These are phyloP conservation scores for Astreopora myriophthalma DNA, from an alignment of 64 coral and sea anemone genomes.

Conservation along the genomic window DNA sequence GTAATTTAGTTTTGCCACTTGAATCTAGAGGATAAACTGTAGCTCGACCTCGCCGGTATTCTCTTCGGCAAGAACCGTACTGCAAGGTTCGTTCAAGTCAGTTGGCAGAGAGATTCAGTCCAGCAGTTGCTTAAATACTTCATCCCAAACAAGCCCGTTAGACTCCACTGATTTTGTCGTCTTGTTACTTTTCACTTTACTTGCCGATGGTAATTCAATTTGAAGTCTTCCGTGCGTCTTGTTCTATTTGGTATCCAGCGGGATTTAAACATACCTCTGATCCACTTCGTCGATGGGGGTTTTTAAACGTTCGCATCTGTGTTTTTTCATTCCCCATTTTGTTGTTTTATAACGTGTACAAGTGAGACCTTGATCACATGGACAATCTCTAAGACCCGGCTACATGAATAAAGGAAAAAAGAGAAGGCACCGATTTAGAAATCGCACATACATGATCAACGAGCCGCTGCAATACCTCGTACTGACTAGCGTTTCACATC, in stretches of 20 bases:
- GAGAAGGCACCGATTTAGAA: neutral
- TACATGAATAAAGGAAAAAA: neutral
- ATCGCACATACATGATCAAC: neutral
- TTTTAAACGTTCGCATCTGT: constrained; percentile 30
- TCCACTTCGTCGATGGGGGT: neutral
- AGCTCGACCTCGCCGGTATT: too few species aligned
- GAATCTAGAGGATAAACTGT: too few species aligned
- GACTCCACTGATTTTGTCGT: neutral
- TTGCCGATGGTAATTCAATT: neutral
- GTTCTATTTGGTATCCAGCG: neutral
- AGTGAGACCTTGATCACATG: neutral
- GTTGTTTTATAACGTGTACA: constrained; percentile 22
- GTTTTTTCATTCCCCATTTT: neutral
- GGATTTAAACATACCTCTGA: constrained; percentile 18
- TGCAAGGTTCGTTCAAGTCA: too few species aligned
- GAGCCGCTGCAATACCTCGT: too few species aligned
- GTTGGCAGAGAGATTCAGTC: too few species aligned
- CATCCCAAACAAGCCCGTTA: neutral
- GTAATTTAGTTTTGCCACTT: neutral
- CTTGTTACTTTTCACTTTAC: neutral
- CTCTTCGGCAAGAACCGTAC: too few species aligned
- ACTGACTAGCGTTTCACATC: too few species aligned
- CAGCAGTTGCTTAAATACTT: neutral
- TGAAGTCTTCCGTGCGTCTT: neutral
- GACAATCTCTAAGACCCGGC: constrained; percentile 35